Evolutionary conservation across 1,140 invertebrate species (phyloP).

Genomic region (Ips nitidus): DNA sequence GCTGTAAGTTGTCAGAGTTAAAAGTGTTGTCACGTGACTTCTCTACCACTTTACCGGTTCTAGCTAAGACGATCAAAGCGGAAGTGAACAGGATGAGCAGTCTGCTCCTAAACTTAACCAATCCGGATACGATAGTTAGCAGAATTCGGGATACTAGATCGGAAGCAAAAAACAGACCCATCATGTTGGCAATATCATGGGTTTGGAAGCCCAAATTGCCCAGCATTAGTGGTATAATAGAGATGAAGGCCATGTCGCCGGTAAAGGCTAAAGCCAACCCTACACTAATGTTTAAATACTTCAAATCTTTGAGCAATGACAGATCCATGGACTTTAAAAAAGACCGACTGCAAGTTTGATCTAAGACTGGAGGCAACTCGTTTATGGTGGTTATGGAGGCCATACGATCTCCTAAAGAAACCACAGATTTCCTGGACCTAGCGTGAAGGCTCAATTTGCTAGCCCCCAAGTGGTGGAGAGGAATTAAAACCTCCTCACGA

Average conservation of each 20-base stretch:
- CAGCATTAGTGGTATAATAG: constrained; percentile 44
- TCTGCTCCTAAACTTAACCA: constrained; percentile 41
- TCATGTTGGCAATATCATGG: constrained; percentile 40
- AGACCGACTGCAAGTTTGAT: constrained; percentile 29
- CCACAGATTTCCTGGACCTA: constrained; percentile 28
- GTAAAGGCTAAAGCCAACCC: constrained; percentile 44
- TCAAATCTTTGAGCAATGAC: constrained; percentile 43
- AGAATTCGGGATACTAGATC: constrained; percentile 44
- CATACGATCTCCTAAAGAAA: constrained; percentile 34
- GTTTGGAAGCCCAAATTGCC: constrained; percentile 40
- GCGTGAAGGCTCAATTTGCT: constrained; percentile 13
- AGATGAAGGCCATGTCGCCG: constrained; percentile 45
- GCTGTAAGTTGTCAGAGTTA: constrained; percentile 6
- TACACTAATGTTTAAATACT: constrained; percentile 45
- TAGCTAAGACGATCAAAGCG: constrained; percentile 40
- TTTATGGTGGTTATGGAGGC: constrained; percentile 34
- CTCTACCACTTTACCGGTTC: constrained; percentile 38
- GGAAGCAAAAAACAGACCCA: constrained; percentile 43
- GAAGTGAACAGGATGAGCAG: constrained; percentile 43
- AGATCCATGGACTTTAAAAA: constrained; percentile 41
- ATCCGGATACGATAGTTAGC: constrained; percentile 39
- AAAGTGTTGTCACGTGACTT: not conserved
- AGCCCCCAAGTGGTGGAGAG: not conserved
- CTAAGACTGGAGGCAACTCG: constrained; percentile 1
- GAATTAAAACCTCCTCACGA: constrained; percentile 19